These are phyloP conservation scores for Microchirus variegatus DNA, from an alignment of 2,797 vertebrate genomes.

Conservation along the genomic window DNA sequence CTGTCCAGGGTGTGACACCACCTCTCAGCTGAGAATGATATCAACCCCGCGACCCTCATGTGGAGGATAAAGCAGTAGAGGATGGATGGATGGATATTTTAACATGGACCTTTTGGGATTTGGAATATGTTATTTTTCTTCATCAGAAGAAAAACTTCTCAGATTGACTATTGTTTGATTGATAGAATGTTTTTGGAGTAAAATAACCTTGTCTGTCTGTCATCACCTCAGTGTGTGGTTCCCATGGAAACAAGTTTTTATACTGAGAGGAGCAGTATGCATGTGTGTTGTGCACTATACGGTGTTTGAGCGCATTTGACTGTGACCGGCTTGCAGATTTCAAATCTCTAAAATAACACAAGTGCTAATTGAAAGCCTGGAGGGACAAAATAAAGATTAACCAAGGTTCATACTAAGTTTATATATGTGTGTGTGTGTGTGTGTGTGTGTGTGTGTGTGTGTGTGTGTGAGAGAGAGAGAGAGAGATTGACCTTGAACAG, in stretches of 20 bases:
- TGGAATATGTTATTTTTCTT: constrained; percentile 1
- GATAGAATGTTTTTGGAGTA: background rate
- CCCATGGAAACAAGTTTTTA: constrained; percentile 65
- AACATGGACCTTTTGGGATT: background rate
- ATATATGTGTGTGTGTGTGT: constrained; percentile 10
- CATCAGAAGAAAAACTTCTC: constrained; percentile 18
- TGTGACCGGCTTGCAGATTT: constrained; percentile 25
- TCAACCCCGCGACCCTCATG: too few species aligned
- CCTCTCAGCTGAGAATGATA: too few species aligned
- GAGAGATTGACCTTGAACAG: constrained; percentile 49
- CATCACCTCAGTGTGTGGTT: constrained; percentile 35
- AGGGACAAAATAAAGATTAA: constrained; percentile 56
- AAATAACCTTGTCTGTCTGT: constrained; percentile 20
- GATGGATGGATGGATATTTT: too few species aligned
- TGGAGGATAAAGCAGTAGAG: too few species aligned
- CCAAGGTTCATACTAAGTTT: constrained; percentile 8
- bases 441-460: constrained; percentile 13
- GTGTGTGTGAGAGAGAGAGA: background rate
- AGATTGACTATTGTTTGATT: background rate
- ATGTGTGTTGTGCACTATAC: background rate
- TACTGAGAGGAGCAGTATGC: constrained; percentile 24
- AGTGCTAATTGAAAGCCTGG: constrained; percentile 46
- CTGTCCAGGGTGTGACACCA: too few species aligned
- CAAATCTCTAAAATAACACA: constrained; percentile 35
- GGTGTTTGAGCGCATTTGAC: constrained; percentile 1